These are phyloP conservation scores for Danio aesculapii DNA, from an alignment of 2,797 vertebrate species.

Conservation along the genomic window DNA sequence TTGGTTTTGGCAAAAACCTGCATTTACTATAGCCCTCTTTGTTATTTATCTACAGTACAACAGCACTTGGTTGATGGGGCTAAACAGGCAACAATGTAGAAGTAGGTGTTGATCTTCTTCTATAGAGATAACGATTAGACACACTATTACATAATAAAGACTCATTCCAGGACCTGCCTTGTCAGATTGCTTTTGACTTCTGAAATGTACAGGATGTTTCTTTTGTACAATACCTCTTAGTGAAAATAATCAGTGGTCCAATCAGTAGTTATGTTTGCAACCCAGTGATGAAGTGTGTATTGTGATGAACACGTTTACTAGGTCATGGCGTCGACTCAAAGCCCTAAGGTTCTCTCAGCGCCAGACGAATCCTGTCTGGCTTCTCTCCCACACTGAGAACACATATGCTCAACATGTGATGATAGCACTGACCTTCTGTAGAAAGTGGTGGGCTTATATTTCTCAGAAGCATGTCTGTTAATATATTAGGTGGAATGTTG, in stretches of 20 bases:
- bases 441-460: constrained; percentile 18
- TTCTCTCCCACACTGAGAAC: constrained; percentile 54
- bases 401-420: constrained; percentile 61
- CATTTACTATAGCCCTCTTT: too few species aligned
- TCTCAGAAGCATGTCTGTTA: constrained; percentile 4
- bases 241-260: not conserved
- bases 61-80: too few species aligned
- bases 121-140: too few species aligned
- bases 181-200: too few species aligned
- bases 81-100: too few species aligned
- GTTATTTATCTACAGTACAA: too few species aligned
- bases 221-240: too few species aligned
- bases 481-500: not conserved
- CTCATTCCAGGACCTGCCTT: too few species aligned
- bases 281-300: constrained; percentile 9
- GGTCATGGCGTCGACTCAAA: constrained; percentile 50
- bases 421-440: constrained; percentile 50
- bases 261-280: constrained; percentile 22
- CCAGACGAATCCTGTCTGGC: constrained; percentile 53
- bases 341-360: constrained; percentile 40
- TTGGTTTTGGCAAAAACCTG: too few species aligned
- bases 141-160: too few species aligned
- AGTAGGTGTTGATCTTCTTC: too few species aligned
- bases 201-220: too few species aligned
- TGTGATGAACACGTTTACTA: constrained; percentile 49